phyloP scores from a whole-genome alignment of 2,888 invertebrate species.

The Caenorhabditis auriculariae region DNA sequence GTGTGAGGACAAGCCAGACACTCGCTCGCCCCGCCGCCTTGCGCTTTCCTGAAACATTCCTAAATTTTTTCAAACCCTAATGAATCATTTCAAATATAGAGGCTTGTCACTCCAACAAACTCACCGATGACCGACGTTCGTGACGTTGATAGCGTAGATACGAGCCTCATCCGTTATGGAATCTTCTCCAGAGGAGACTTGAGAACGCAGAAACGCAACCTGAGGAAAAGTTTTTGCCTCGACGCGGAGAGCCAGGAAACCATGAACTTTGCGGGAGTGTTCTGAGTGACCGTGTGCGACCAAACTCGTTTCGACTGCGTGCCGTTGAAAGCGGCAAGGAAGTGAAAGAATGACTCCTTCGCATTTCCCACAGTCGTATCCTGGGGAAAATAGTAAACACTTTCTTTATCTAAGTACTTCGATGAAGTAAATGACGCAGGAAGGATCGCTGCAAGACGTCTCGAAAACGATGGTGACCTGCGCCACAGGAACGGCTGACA shows the following conservation, averaged over 20 bases:
- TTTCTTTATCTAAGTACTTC: constrained; percentile 66
- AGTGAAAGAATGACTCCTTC: constrained; percentile 37
- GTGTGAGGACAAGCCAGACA: constrained; percentile 65
- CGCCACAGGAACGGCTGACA: constrained; percentile 62
- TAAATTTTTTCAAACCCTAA: constrained; percentile 7
- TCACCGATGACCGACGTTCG: constrained; percentile 65
- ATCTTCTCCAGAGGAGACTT: constrained; percentile 45
- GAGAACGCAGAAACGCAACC: constrained; percentile 56
- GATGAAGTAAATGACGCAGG: constrained; percentile 69
- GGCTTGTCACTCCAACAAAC: background rate
- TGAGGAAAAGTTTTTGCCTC: constrained; percentile 5
- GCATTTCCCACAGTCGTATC: constrained; percentile 21
- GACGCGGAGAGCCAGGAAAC: too few species aligned
- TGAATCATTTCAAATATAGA: background rate
- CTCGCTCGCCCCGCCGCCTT: constrained; percentile 68
- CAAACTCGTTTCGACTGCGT: constrained; percentile 43
- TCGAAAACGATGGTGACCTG: constrained; percentile 69
- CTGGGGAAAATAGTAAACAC: constrained; percentile 4
- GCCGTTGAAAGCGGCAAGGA: constrained; percentile 57
- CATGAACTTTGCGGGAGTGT: constrained; percentile 45
- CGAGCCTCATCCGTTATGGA: constrained; percentile 65
- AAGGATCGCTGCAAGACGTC: constrained; percentile 66
- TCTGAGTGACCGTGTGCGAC: constrained; percentile 43
- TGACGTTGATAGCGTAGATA: constrained; percentile 69
- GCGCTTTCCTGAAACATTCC: constrained; percentile 50